These are phyloP conservation scores for Scaptomyza polygonia DNA, from an alignment of 2,888 invertebrate species.

Conservation along the genomic window DNA sequence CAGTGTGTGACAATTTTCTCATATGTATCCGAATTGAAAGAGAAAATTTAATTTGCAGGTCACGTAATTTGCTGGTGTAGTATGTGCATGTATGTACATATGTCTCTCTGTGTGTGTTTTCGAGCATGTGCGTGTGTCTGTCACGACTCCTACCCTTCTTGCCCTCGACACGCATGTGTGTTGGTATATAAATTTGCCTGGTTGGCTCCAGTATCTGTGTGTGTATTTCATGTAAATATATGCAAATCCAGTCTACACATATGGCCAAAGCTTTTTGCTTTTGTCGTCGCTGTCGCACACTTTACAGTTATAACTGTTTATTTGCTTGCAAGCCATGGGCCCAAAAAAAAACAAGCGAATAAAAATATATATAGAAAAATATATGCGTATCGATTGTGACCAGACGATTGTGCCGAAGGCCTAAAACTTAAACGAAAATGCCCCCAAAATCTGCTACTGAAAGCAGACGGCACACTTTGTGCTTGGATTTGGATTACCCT, in stretches of 20 bases:
- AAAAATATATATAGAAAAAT: slow-evolving; percentile 17
- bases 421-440: slow-evolving; percentile 26
- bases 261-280: slow-evolving; percentile 65
- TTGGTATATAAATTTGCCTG: slow-evolving; percentile 56
- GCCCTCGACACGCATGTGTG: slow-evolving; percentile 15
- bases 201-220: slow-evolving; percentile 24
- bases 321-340: slow-evolving; percentile 61
- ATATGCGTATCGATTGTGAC: slow-evolving; percentile 61
- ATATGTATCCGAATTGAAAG: slow-evolving; percentile 70
- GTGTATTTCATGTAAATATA: slow-evolving; percentile 69
- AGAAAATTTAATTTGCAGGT: slow-evolving; percentile 78
- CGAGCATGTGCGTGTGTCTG: slow-evolving; percentile 25
- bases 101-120: background rate
- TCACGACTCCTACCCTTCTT: slow-evolving; percentile 18
- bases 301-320: slow-evolving; percentile 76
- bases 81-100: slow-evolving; percentile 23
- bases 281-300: slow-evolving; percentile 65
- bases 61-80: slow-evolving; percentile 75
- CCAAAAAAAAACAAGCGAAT: slow-evolving; percentile 20
- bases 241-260: slow-evolving; percentile 76
- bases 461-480: slow-evolving; percentile 11
- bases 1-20: slow-evolving; percentile 76
- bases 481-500: slow-evolving; percentile 28
- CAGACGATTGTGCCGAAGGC: slow-evolving; percentile 33
- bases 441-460: slow-evolving; percentile 17